Conservation (phyloP, 2,113 vertebrate genomes). For the Paralichthys olivaceus region DNA sequence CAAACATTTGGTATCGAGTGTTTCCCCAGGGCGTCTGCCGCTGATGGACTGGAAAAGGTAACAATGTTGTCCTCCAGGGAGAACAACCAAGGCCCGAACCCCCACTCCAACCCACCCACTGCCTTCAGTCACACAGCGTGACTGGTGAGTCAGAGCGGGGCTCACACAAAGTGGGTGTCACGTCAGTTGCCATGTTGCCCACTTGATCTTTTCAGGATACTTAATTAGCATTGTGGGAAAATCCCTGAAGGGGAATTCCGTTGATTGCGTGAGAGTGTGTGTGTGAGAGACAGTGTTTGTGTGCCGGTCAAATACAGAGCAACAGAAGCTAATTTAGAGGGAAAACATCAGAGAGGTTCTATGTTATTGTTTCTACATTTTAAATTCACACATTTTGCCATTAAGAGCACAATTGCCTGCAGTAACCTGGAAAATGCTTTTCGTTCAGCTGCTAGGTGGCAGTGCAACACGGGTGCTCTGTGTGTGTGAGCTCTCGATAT, state of each 20-base stretch:
- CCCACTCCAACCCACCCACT: background rate
- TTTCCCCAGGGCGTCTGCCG: conserved; percentile 58
- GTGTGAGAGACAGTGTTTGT: background rate
- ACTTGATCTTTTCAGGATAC: conserved; percentile 59
- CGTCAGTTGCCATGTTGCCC: conserved; percentile 39
- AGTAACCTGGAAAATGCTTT: conserved; percentile 26
- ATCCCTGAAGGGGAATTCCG: conserved; percentile 49
- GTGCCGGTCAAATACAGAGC: conserved; percentile 10
- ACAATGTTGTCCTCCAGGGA: conserved; percentile 62
- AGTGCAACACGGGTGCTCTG: conserved; percentile 48
- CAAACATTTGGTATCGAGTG: conserved; percentile 72
- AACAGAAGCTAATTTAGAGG: background rate
- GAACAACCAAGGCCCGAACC: conserved; percentile 16
- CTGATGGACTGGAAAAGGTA: conserved; percentile 73
- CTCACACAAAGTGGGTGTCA: conserved; percentile 36
- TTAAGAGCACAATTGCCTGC: conserved; percentile 4
- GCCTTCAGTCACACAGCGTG: conserved; percentile 48
- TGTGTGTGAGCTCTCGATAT: background rate
- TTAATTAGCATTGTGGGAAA: conserved; percentile 56
- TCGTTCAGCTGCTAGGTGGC: conserved; percentile 71
- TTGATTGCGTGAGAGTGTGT: conserved; percentile 7
- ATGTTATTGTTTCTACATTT: conserved; percentile 5
- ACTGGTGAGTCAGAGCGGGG: conserved; percentile 54
- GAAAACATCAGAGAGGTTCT: background rate
- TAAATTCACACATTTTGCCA: background rate